A percentile compares a stretch with the other conserved stretches of the same genome.
Evolutionary conservation across 1,140 invertebrate species (phyloP).

Genomic region (Drosophila lacertosa): DNA sequence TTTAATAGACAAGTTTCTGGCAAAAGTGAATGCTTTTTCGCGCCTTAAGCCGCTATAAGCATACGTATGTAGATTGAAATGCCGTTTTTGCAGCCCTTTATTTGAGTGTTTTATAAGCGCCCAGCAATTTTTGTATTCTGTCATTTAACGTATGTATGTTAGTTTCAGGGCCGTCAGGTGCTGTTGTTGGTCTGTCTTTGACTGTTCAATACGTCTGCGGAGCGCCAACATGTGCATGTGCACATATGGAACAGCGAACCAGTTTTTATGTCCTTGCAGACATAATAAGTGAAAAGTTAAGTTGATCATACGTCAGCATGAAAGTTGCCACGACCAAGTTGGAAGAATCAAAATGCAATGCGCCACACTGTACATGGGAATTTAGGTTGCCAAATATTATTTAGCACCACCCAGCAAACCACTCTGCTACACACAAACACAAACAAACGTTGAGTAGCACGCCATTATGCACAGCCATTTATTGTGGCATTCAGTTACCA

Average conservation of each 20-base stretch:
- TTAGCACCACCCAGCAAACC: slow-evolving; percentile 22
- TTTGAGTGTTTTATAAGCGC: slow-evolving; percentile 7
- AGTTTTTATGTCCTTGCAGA: slow-evolving; percentile 34
- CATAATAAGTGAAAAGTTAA: slow-evolving; percentile 44
- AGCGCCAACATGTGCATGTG: slow-evolving; percentile 19
- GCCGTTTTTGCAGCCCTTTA: background rate
- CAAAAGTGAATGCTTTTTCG: background rate
- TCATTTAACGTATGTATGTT: slow-evolving; percentile 34
- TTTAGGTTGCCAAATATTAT: slow-evolving; percentile 58
- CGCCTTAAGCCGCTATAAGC: background rate
- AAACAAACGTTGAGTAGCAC: slow-evolving; percentile 45
- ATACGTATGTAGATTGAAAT: background rate
- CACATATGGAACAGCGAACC: slow-evolving; percentile 31
- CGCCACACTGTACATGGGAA: slow-evolving; percentile 57
- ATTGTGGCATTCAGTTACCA: slow-evolving; percentile 61
- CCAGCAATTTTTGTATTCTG: slow-evolving; percentile 53
- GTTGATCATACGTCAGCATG: slow-evolving; percentile 54
- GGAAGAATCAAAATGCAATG: slow-evolving; percentile 49
- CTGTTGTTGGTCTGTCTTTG: slow-evolving; percentile 27
- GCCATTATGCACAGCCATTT: slow-evolving; percentile 72
- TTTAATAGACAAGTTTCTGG: no score
- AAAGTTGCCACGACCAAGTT: slow-evolving; percentile 36
- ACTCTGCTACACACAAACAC: slow-evolving; percentile 5
- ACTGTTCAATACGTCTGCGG: slow-evolving; percentile 40
- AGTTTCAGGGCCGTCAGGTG: slow-evolving; percentile 11